Evolutionary conservation across 2,797 vertebrate genomes (phyloP).

Genomic region (Myotis planiceps): DNA sequence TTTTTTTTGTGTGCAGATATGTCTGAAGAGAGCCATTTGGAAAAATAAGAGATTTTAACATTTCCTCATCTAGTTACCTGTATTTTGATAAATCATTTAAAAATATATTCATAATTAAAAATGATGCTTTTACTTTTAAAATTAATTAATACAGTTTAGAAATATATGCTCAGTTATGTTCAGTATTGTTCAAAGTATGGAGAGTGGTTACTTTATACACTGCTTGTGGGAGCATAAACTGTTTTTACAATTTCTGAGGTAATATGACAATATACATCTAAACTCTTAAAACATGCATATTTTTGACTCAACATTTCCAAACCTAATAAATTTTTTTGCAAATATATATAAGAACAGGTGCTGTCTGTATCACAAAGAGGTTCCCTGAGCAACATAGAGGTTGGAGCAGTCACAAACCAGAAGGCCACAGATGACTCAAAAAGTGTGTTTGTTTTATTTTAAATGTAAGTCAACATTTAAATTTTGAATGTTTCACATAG

Average conservation of each 20-base stretch:
- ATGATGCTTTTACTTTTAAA: neutral
- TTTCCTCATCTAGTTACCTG: neutral
- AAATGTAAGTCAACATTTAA: neutral
- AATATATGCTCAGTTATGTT: neutral
- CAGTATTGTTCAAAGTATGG: neutral
- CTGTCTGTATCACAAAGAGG: neutral
- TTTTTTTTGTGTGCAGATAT: neutral
- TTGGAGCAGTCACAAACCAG: neutral
- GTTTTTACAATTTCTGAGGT: neutral
- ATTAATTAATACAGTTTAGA: neutral
- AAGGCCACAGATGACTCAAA: neutral
- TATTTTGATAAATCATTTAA: neutral
- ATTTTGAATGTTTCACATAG: neutral
- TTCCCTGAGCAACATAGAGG: neutral
- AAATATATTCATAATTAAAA: neutral
- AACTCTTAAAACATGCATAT: neutral
- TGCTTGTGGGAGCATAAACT: neutral
- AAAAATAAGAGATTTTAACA: neutral
- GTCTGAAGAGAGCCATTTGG: neutral
- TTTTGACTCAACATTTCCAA: neutral
- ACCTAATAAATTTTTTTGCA: neutral
- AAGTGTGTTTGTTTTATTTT: neutral
- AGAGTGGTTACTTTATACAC: neutral
- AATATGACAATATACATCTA: neutral
- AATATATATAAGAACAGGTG: neutral